Percentiles rank a stretch among this genome's conserved stretches.
phyloP scores from a whole-genome alignment of 2,888 invertebrate genomes.

The Hanleya hanleyi region DNA sequence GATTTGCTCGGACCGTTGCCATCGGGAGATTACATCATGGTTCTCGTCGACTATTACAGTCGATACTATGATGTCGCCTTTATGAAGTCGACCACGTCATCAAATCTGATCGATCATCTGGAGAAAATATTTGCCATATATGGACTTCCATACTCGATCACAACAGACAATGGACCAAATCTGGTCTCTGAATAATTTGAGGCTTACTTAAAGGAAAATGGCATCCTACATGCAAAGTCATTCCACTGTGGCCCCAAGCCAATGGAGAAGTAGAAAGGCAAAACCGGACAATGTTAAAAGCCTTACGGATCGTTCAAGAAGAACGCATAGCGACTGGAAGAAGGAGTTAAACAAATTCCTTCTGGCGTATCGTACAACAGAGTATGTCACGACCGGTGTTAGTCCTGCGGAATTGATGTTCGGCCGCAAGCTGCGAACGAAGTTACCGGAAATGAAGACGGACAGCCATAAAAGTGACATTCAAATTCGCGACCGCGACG shows the following conservation, averaged over 20 bases:
- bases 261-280: conserved; percentile 29
- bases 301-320: conserved; percentile 22
- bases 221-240: no score
- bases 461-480: no score
- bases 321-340: conserved; percentile 22
- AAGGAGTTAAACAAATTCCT: conserved; percentile 21
- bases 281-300: conserved; percentile 26
- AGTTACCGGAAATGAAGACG: conserved; percentile 17
- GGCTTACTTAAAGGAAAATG: conserved; percentile 11
- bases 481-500: conserved; percentile 12
- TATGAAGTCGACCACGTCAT: conserved; percentile 16
- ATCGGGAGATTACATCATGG: conserved; percentile 18
- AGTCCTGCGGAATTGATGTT: conserved; percentile 27
- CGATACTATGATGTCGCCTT: conserved; percentile 17
- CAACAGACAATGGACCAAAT: conserved; percentile 18
- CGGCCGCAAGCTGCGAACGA: conserved; percentile 24
- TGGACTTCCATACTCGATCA: conserved; percentile 22
- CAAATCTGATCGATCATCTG: conserved; percentile 14
- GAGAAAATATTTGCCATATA: conserved; percentile 17
- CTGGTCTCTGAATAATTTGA: conserved; percentile 12
- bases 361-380: conserved; percentile 25
- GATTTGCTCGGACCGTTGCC: conserved; percentile 30
- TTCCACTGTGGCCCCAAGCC: conserved; percentile 25
- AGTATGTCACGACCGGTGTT: conserved; percentile 29
- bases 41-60: conserved; percentile 28